Conservation (phyloP, 2,113 vertebrate species). For the Tragelaphus imberbis region DNA sequence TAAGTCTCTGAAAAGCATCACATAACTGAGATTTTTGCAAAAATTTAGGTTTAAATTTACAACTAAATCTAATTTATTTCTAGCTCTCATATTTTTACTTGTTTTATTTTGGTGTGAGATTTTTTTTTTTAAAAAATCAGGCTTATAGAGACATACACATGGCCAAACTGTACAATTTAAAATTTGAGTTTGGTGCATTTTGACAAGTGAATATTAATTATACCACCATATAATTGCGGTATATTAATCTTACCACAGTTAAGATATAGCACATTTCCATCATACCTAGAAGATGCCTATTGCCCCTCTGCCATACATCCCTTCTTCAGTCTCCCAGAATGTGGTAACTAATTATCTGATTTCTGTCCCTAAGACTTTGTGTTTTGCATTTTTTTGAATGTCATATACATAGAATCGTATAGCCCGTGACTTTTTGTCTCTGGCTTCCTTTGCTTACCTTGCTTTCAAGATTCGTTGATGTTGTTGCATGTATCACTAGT, state of each 20-base stretch:
- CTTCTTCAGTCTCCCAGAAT: neutral
- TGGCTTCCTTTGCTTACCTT: neutral
- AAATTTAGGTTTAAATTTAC: neutral
- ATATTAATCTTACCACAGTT: neutral
- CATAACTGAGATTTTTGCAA: neutral
- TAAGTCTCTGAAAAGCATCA: neutral
- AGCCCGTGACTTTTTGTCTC: neutral
- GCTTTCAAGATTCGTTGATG: neutral
- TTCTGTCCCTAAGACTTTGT: neutral
- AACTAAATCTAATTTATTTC: neutral
- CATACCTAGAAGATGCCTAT: neutral
- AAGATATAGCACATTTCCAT: neutral
- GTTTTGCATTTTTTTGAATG: neutral
- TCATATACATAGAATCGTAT: neutral
- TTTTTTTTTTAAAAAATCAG: neutral
- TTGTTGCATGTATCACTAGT: neutral
- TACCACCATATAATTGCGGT: fast-evolving
- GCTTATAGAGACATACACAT: neutral
- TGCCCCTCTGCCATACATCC: neutral
- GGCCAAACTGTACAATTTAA: neutral
- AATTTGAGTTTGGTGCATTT: neutral
- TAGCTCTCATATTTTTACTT: neutral
- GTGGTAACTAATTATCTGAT: neutral
- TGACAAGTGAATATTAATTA: neutral
- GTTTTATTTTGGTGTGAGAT: neutral